Evolutionary conservation across 1,140 invertebrate genomes (phyloP).

Genomic region (Listronotus oregonensis): DNA sequence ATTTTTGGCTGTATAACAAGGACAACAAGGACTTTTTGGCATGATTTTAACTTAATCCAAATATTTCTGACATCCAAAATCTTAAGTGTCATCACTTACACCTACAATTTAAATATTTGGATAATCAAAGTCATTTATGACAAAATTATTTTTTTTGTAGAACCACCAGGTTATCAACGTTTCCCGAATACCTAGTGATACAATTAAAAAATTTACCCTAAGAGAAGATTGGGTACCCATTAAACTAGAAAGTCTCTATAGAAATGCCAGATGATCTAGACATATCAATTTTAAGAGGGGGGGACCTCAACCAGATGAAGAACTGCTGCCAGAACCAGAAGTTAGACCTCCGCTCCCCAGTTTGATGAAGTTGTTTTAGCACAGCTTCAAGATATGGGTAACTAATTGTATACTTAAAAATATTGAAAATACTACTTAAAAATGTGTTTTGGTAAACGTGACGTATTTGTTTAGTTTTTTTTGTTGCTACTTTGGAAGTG

Average conservation of each 20-base stretch:
- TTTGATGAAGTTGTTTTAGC: conserved; percentile 67
- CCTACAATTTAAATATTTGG: background rate
- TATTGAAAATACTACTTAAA: no score
- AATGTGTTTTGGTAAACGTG: no score
- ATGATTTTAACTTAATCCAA: no score
- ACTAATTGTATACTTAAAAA: background rate
- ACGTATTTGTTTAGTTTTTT: no score
- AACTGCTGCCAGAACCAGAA: conserved; percentile 75
- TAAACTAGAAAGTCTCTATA: conserved; percentile 92
- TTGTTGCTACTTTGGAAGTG: no score
- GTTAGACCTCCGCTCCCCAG: conserved; percentile 59
- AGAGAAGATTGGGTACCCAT: conserved; percentile 89
- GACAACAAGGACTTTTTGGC: no score
- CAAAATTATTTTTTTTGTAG: conserved; percentile 59
- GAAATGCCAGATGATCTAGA: conserved; percentile 89
- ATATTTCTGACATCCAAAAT: no score
- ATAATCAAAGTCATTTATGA: background rate
- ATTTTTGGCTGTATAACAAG: no score
- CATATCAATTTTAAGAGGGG: conserved; percentile 72
- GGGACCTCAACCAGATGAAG: conserved; percentile 81
- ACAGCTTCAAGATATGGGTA: conserved; percentile 63
- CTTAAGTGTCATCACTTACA: background rate
- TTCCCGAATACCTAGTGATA: conserved; percentile 92
- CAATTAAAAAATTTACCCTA: conserved; percentile 94
- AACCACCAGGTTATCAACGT: conserved; percentile 80